These are phyloP conservation scores for Emydoidea blandingii DNA, from an alignment of 2,797 vertebrate genomes.

Conservation along the genomic window DNA sequence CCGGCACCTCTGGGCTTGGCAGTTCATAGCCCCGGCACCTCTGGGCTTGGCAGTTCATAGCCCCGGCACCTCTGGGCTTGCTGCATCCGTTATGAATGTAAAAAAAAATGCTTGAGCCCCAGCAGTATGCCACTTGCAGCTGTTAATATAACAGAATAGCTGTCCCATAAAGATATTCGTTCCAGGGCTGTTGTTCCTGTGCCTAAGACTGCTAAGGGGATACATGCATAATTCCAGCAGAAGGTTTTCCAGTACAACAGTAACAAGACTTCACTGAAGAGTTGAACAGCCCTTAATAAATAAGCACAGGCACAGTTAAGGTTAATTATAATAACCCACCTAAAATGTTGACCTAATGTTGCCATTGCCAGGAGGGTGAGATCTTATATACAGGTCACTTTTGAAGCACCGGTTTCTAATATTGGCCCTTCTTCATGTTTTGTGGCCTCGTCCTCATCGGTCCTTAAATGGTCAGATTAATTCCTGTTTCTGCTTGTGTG, in stretches of 20 bases:
- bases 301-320: not conserved
- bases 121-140: not conserved
- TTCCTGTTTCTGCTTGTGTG: not conserved
- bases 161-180: not conserved
- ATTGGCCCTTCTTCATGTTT: not conserved
- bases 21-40: too few relatives aligned
- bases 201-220: not conserved
- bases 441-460: not conserved
- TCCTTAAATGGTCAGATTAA: not conserved
- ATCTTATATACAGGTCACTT: not conserved
- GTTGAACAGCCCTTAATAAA: not conserved
- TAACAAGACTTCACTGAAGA: not conserved
- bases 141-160: not conserved
- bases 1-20: too few relatives aligned
- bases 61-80: too few relatives aligned
- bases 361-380: not conserved
- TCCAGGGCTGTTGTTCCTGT: not conserved
- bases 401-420: not conserved
- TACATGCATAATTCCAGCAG: not conserved
- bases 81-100: too few relatives aligned
- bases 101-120: too few relatives aligned
- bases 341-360: not conserved
- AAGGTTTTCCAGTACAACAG: not conserved
- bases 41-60: too few relatives aligned
- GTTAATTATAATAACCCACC: not conserved